Evolutionary conservation across 2,888 invertebrate genomes (phyloP), one percentile per base, ranked within the genome.

Genomic region (Sphaerophoria taeniata): DNA sequence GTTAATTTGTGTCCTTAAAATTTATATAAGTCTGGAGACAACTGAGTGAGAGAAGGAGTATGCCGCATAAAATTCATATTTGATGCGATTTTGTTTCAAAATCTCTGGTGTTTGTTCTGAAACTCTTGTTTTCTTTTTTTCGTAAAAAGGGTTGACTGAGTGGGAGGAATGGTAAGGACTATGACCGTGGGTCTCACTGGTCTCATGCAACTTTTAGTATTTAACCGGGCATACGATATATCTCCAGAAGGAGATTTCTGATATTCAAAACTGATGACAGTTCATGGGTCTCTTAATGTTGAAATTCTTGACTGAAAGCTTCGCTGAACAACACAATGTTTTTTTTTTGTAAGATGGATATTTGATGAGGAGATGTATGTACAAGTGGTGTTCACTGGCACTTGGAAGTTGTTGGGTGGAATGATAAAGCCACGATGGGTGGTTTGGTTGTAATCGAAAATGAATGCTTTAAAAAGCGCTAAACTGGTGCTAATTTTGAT

Each of bases 21-120:
- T 49, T 1, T 58, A 63, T 51, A 67, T 49, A 43, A 34, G 24
- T 2, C 24, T 24, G 72, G 43, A 61, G 51, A 56, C 61, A 12
- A 39, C 39, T 9, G 72, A 24, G 39, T 43, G 56, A 55, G 39
- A 9, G 12, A 43, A 9, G 49, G 72, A 72, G 71, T 67, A 72
- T 76, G 75, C 72, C 61, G 80, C 76, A 80, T 80, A 60, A 85
- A 80, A 85, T 85, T 85, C 84, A 80, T 85, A 85, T 85, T 85
- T 85, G 80, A 80, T 85, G 84, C 63, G 75, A 80, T 76, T 58
- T 60, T 47, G 36, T 34, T 80, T 16, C 49, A 63, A 69, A 84
- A 79, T 84, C 84, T 79, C 79, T 55, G 56, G 71, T 80, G 75
- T 79, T 75, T 79, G 84, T 71, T 73, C 61, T 56, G 49, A 55